Evolutionary conservation across 2,113 vertebrate genomes (phyloP).

Genomic region (Butorides virescens): DNA sequence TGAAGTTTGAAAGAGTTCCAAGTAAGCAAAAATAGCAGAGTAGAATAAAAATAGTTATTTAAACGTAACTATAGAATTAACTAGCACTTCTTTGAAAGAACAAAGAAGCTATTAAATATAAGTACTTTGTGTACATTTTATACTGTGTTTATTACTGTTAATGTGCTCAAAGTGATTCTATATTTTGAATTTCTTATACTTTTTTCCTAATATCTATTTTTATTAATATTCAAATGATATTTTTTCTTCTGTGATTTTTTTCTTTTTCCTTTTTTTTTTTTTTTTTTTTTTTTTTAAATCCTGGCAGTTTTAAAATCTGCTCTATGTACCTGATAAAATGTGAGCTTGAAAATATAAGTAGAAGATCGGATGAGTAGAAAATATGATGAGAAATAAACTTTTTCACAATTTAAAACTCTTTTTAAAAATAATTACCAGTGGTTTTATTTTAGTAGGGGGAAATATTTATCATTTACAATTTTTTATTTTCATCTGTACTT

Average conservation of each 20-base stretch:
- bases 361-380: too few species aligned
- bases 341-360: background rate
- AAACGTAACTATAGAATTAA: background rate
- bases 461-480: background rate
- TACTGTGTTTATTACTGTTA: background rate
- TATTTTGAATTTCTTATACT: background rate
- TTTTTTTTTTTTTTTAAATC: background rate
- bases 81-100: background rate
- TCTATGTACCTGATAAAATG: background rate
- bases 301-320: background rate
- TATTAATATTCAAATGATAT: background rate
- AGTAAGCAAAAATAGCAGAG: background rate
- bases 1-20: background rate
- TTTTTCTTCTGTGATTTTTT: background rate
- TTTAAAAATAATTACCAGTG: background rate
- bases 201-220: background rate
- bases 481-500: background rate
- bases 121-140: background rate
- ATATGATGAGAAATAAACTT: background rate
- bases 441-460: background rate
- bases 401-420: background rate
- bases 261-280: background rate
- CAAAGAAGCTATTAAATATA: background rate
- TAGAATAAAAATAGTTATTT: background rate
- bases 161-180: background rate